These are phyloP conservation scores for Contarinia nasturtii DNA, from an alignment of 1,140 invertebrate genomes.

Conservation along the genomic window DNA sequence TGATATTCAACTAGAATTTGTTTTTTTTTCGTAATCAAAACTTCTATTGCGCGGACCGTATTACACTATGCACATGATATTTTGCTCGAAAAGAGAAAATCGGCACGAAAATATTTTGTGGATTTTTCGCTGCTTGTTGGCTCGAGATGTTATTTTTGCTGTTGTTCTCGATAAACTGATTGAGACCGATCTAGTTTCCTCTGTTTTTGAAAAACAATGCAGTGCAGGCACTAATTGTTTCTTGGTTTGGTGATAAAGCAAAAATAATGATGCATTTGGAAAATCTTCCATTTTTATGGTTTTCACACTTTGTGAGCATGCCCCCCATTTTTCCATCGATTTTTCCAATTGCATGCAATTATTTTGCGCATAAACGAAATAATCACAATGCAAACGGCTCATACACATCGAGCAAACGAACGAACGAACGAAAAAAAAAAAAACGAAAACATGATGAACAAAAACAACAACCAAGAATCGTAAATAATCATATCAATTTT, in stretches of 20 bases:
- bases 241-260: not conserved
- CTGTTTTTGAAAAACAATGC: not conserved
- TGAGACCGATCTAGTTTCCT: no score
- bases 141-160: no score
- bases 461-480: not conserved
- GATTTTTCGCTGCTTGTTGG: no score
- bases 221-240: not conserved
- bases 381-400: not conserved
- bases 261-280: not conserved
- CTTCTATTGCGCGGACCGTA: no score
- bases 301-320: slow-evolving; percentile 1
- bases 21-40: no score
- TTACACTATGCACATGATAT: no score
- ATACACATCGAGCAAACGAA: not conserved
- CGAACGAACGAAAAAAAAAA: not conserved
- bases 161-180: no score
- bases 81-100: no score
- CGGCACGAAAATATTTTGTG: no score
- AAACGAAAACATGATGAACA: no score
- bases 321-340: not conserved
- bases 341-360: not conserved
- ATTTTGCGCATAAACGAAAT: not conserved
- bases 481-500: not conserved
- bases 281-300: slow-evolving; percentile 1
- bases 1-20: no score